Base-by-base conservation (phyloP, 1,140 invertebrate genomes). In the Araneus ventricosus region DNA sequence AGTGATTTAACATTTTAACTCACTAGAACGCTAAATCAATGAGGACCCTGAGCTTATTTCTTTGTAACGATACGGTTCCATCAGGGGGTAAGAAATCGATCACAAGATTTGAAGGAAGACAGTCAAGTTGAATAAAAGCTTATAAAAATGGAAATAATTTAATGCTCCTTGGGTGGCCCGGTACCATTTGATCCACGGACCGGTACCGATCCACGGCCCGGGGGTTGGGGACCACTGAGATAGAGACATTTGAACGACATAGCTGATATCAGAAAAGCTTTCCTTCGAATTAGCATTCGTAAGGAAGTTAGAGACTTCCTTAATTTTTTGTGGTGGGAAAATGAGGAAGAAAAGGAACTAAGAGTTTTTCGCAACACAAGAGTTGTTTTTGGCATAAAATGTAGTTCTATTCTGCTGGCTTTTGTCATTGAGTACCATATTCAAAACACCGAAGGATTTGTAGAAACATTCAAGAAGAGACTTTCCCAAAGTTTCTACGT, bases 331-430 rank as follows among this genome's bases (percentile, higher is more conserved):
- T 86, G 41, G 41, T 57, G 45, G 45, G 45, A 86, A 86, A 34
- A 84, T 45, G 8, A 5, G 34, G 57, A 87, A 59, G 24, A 87
- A 61, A 6, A 61, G 20, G 61, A 61, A 34, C 1, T 57, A 8
- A 87, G 34, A 61, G 24, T 30, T 27, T 87, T 59, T 61, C 52
- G 85, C 24, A 0, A 87, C 52, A 30, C 45, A 34, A 87, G 85
- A 87, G 85, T 87, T n/a, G 85, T 87, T 59, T 87, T 61, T 39
- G 57, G 85, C n/a, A 24, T 87, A n/a, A 59, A 24, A 6, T 34
- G 52, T 45, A 63, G 52, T 10, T 52, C 57, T 87, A 61, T 87
- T 34, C 57, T 87, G 6, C 24, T 59, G 27, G 24, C 30, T n/a
- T 14, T 52, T 17, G 57, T 61, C 5, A 87, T 87, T 87, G 45